Conservation (phyloP, 1,140 invertebrate genomes). For the Oncopodura yosiiana region DNA sequence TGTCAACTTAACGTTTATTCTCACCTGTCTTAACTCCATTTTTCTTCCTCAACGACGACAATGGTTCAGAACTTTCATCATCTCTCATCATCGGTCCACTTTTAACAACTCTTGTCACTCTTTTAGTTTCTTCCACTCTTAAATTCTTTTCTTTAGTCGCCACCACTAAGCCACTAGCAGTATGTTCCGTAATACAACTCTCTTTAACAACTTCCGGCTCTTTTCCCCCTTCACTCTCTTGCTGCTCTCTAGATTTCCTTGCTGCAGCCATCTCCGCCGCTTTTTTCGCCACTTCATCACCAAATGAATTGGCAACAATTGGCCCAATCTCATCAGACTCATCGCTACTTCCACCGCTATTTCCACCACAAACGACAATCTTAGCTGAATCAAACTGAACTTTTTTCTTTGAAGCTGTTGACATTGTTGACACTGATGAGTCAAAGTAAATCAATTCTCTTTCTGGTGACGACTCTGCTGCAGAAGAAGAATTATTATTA, state of each 20-base stretch:
- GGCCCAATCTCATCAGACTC: conserved; percentile 10
- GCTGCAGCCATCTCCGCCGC: conserved; percentile 12
- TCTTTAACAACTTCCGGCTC: background rate
- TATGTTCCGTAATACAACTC: no score
- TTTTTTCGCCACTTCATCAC: conserved; percentile 26
- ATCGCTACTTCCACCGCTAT: conserved; percentile 4
- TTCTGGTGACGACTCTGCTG: no score
- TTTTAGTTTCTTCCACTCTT: no score
- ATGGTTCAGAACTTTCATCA: no score
- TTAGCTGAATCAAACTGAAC: conserved; percentile 31
- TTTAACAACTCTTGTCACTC: no score
- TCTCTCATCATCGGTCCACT: no score
- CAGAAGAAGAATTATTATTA: background rate
- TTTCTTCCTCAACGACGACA: no score
- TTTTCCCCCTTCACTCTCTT: conserved; percentile 6
- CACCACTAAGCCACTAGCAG: no score
- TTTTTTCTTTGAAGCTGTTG: conserved; percentile 24
- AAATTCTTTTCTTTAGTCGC: no score
- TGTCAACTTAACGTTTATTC: no score
- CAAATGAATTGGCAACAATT: conserved; percentile 15
- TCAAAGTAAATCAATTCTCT: conserved; percentile 29
- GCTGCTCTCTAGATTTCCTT: background rate
- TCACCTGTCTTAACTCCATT: no score
- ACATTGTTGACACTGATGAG: conserved; percentile 12
- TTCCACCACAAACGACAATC: conserved; percentile 26